A percentile compares a stretch with the other conserved stretches of the same genome.
These are phyloP conservation scores for Lottia gigantea DNA, from an alignment of 2,888 invertebrate genomes.

Conservation along the genomic window DNA sequence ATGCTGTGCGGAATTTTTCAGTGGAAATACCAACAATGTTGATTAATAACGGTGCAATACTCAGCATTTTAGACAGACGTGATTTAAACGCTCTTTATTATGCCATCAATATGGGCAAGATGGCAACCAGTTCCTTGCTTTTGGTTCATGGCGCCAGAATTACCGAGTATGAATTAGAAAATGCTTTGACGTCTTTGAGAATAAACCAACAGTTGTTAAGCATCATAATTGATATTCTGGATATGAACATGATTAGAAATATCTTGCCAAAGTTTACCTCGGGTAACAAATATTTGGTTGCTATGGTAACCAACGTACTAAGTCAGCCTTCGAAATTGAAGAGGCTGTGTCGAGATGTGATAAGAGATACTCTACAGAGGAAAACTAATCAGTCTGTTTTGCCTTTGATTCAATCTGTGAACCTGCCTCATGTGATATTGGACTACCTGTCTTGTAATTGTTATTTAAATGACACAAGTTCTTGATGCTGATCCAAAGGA, in stretches of 20 bases:
- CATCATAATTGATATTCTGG: not conserved
- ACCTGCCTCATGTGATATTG: not conserved
- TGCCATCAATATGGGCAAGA: not conserved
- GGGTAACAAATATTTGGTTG: not conserved
- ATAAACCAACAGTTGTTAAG: not conserved
- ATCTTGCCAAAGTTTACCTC: not conserved
- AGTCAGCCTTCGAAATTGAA: not conserved
- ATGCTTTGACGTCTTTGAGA: constrained; percentile 5
- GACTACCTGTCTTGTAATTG: not conserved
- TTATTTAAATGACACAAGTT: not conserved
- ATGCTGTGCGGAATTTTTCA: not conserved
- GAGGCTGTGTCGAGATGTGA: constrained; percentile 1
- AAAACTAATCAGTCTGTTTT: not conserved
- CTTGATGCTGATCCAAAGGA: too few species aligned
- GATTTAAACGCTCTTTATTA: not conserved
- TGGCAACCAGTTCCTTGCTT: not conserved
- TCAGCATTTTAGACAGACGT: not conserved
- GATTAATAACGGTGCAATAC: not conserved
- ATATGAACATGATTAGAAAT: not conserved
- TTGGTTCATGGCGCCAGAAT: not conserved
- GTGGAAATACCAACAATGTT: not conserved
- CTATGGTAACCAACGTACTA: not conserved
- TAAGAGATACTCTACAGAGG: not conserved
- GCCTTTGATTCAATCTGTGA: not conserved
- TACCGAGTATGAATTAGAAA: not conserved